Evolutionary conservation across 2,113 vertebrate genomes (phyloP).

Genomic region (Myanophis thanlyinensis): DNA sequence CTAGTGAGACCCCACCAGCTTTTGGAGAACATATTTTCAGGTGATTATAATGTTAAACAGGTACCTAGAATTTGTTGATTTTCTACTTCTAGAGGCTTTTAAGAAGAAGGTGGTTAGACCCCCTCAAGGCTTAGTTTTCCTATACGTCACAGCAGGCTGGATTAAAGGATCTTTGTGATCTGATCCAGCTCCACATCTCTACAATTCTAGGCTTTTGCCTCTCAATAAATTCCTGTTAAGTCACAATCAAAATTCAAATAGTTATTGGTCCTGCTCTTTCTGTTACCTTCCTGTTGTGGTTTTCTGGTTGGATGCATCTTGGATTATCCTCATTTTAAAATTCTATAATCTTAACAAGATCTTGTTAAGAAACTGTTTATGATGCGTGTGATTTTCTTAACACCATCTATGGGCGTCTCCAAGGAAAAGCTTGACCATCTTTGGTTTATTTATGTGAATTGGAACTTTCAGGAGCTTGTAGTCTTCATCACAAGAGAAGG

Average conservation of each 20-base stretch:
- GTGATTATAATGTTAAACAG: too few relatives aligned
- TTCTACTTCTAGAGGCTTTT: not conserved
- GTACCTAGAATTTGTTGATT: not conserved
- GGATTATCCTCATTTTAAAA: too few relatives aligned
- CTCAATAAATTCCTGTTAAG: not conserved
- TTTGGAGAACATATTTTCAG: too few relatives aligned
- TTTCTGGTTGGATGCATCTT: too few relatives aligned
- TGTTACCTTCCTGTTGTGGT: not conserved
- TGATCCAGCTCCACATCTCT: not conserved
- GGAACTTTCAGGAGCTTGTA: not conserved
- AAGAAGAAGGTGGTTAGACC: not conserved
- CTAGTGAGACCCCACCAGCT: too few relatives aligned
- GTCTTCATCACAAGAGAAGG: not conserved
- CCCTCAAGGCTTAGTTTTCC: not conserved
- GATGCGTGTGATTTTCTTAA: not conserved
- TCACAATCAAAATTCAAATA: not conserved
- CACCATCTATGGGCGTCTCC: not conserved
- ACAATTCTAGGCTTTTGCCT: not conserved
- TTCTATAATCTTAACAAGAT: too few relatives aligned
- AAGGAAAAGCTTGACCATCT: not conserved
- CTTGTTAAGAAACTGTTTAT: too few relatives aligned
- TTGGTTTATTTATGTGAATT: not conserved
- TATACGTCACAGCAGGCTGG: not conserved
- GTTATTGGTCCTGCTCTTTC: not conserved
- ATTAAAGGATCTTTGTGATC: not conserved